Evolutionary conservation across 2,797 vertebrate species (phyloP), one percentile per base, ranked within the genome.

Genomic region (Epinephelus coioides): DNA sequence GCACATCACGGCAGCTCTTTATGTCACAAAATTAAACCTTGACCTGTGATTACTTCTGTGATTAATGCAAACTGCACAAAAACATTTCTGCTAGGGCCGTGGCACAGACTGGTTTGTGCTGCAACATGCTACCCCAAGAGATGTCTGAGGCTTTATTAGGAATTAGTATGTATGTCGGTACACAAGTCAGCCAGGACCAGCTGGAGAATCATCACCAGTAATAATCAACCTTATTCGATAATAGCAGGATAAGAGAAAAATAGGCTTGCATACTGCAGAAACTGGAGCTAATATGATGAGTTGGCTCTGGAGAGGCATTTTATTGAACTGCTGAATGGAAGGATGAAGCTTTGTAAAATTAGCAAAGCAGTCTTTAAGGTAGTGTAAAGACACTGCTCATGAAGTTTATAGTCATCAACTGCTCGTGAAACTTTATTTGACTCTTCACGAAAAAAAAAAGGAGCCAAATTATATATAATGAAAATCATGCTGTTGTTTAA

Each of bases 181-280:
- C 82, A 81, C 87, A 73, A 89, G 84, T 85, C 83, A 79, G 83
- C 81, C 86, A 73, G 81, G 79, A 85, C 63, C 3, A 27, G 83
- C 87, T 72, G 71, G 84, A 91, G 90, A 92, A 94, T 94, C 90
- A 81, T 90, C 82, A 73, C 76, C 75, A 70, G 76, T 90, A 91
- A 94, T 94, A 93, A 94, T 94, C 84, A 90, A 68, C 81, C 86
- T 91, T 91, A 94, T 93, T 91, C 11, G 83, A 91, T 94, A 93
- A 93, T 92, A 88, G 86, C 74, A 50, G 68, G 82, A 85, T 92
- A 91, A 92, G 91, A 92, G 87, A 89, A 81, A 90, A 92, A 94
- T 90, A 90, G 90, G 87, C 78, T 78, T 73, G 66, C 81, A 87
- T 78, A 60, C 76, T 67, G 72, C 81, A 72, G 81, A 82, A 93